Conservation (phyloP, 2,888 invertebrate genomes). For the Xanthorhoe spadicearia region DNA sequence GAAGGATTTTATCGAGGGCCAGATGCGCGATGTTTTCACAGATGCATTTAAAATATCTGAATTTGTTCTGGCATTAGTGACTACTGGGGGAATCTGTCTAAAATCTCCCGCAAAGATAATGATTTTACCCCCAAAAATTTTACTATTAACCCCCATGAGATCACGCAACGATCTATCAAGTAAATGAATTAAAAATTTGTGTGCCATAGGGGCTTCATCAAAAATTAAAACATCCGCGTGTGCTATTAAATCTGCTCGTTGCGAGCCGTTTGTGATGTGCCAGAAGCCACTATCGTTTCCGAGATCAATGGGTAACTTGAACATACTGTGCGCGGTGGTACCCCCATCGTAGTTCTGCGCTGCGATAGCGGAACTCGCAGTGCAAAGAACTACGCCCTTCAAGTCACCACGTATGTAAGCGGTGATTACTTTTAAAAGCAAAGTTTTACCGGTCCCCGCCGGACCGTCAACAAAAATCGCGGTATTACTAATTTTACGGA, state of each 20-base stretch:
- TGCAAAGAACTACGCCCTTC: background rate
- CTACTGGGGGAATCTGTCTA: constrained; percentile 21
- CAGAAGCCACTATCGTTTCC: background rate
- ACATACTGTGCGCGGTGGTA: constrained; percentile 5
- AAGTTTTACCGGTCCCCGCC: background rate
- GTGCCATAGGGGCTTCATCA: constrained; percentile 25
- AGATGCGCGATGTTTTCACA: constrained; percentile 11
- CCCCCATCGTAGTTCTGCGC: constrained; percentile 7
- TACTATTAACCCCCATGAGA: constrained; percentile 5
- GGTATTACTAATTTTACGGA: too few species aligned
- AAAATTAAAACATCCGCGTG: constrained; percentile 10
- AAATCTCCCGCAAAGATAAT: constrained; percentile 29
- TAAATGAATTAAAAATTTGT: constrained; percentile 21
- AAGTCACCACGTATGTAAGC: background rate
- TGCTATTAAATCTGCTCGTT: constrained; percentile 12
- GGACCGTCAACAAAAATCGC: background rate
- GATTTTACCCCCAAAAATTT: constrained; percentile 23
- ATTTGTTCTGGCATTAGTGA: constrained; percentile 2
- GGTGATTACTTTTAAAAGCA: constrained; percentile 1
- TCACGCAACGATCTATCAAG: constrained; percentile 21
- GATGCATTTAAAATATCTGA: constrained; percentile 12
- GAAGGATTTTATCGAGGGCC: constrained; percentile 11
- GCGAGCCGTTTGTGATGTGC: constrained; percentile 3
- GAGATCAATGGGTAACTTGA: background rate
- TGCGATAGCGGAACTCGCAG: constrained; percentile 6